Evolutionary conservation across 2,888 invertebrate genomes (phyloP).

Genomic region (Theodoxus fluviatilis): DNA sequence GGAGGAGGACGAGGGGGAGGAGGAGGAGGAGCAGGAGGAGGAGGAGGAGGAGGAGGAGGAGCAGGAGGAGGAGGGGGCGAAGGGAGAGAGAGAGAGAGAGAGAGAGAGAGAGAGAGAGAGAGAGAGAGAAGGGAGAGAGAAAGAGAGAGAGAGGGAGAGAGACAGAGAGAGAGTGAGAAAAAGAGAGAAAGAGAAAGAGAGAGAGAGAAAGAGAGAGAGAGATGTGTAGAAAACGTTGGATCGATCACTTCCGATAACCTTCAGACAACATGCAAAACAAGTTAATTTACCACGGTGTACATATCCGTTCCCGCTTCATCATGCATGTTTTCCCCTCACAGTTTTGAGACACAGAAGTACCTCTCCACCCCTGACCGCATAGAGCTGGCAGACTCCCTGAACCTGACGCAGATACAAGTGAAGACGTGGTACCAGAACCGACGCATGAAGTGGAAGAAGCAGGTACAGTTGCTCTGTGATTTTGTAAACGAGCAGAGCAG

Average conservation of each 20-base stretch:
- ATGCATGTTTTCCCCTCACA: no score
- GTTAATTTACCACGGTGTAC: no score
- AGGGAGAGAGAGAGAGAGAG: constrained; percentile 1
- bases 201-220: no score
- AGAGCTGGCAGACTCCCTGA: constrained; percentile 65
- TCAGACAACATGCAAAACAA: no score
- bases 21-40: neutral
- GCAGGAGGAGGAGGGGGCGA: neutral
- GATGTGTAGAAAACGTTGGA: no score
- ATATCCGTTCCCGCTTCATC: no score
- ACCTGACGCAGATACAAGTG: constrained; percentile 67
- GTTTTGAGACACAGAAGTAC: constrained; percentile 67
- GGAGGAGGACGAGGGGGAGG: neutral
- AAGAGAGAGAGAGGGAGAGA: neutral
- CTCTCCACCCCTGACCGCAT: constrained; percentile 66
- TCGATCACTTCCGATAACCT: no score
- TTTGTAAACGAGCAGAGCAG: neutral
- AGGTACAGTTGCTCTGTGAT: constrained; percentile 59
- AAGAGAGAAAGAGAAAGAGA: neutral
- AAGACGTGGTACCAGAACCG: constrained; percentile 69
- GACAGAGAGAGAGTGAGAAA: neutral
- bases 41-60: neutral
- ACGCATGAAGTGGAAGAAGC: constrained; percentile 69
- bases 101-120: neutral
- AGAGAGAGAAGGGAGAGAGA: neutral